Conservation (phyloP, 1,140 invertebrate species). For the Heterodera carotae region DNA sequence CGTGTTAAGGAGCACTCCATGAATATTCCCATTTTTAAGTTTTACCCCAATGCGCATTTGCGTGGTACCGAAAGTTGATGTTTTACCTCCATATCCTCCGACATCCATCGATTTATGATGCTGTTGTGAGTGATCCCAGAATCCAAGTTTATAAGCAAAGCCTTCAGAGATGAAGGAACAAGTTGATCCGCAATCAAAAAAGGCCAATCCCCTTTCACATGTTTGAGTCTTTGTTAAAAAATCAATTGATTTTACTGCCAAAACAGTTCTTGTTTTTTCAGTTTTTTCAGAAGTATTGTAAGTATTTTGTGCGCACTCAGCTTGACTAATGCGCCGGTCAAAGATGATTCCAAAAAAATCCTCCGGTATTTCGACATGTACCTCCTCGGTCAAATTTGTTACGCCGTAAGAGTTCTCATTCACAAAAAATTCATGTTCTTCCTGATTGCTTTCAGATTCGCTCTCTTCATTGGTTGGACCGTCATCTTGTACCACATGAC, state of each 20-base stretch:
- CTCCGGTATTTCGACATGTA: not conserved
- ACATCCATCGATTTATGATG: not conserved
- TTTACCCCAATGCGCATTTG: not conserved
- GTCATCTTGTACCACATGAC: no score
- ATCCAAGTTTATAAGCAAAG: not conserved
- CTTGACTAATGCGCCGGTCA: no score
- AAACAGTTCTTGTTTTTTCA: not conserved
- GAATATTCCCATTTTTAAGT: not conserved
- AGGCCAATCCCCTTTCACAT: not conserved
- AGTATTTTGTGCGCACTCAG: not conserved
- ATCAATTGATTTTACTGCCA: not conserved
- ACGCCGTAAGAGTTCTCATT: no score
- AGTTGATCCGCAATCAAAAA: not conserved
- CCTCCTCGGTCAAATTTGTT: no score
- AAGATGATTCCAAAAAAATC: not conserved
- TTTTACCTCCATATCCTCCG: not conserved
- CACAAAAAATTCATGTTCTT: no score
- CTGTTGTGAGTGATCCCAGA: not conserved
- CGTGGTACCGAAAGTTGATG: not conserved
- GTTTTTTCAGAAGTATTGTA: not conserved
- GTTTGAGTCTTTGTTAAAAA: not conserved
- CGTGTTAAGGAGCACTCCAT: not conserved
- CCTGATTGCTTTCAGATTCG: no score
- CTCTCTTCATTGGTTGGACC: no score
- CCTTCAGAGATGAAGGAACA: not conserved